Base-by-base conservation (phyloP, 2,113 vertebrate species). In the Lampris incognitus region DNA sequence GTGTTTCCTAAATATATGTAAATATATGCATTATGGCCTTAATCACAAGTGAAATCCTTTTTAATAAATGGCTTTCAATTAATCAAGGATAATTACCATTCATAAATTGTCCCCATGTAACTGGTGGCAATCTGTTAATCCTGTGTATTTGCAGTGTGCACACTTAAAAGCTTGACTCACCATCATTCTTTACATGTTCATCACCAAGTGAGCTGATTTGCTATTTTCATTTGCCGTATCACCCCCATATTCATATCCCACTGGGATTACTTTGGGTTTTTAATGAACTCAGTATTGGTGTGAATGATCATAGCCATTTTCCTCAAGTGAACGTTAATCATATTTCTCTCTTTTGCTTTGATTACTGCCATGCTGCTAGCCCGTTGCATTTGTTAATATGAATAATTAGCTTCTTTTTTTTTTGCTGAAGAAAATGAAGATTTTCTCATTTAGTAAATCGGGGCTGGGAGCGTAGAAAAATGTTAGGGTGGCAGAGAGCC, bases 301-400 rank as follows among this genome's bases (percentile, higher is more conserved):
- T 78, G 73, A 85, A 78, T 90, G 89, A 91, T 92, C 88, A 84
- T 1, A 66, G 66, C 79, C 44, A 82, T 86, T 90, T 89, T 82
- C 67, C 52, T 66, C 9, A 76, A 76, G 74, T 87, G 79, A 85
- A 78, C 86, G 81, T 85, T 91, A 85, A 92, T 93, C 84, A 88
- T 46, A 63, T 79, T 59, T 87, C 48, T 44, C 80, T 67, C 71
- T 85, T 65, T 61, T 59, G 70, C 71, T 89, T 87, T 93, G 90
- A 93, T 93, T 86, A 88, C 79, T 36, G 70, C 68, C 70, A 51
- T 6, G 61, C 66, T 76, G 83, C 67, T 66, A 82, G 79, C 67
- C 52, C 39, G 39, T 56, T 77, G 41, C 61, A 50, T 84, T 79
- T 6, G 44, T 71, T 89, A 75, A 82, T 65, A 46, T 72, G 46